Evolutionary conservation across 2,888 invertebrate genomes (phyloP).

Genomic region (Plebejus melissa): DNA sequence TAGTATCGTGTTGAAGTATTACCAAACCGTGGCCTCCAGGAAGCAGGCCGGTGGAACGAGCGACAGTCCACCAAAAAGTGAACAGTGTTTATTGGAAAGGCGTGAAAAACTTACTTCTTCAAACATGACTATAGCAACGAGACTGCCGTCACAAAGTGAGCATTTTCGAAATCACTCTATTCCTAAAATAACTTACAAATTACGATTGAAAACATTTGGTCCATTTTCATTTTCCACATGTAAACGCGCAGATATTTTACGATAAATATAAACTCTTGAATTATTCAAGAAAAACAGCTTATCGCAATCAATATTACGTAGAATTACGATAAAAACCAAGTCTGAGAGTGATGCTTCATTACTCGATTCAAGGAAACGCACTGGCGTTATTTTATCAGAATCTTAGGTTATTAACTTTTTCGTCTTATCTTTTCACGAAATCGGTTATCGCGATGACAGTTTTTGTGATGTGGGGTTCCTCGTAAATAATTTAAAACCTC

Average conservation of each 20-base stretch:
- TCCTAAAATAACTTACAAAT: neutral
- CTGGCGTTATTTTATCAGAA: constrained; percentile 6
- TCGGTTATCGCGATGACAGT: neutral
- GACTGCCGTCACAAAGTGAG: constrained; percentile 65
- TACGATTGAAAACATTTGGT: neutral
- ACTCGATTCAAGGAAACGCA: constrained; percentile 2
- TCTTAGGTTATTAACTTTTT: constrained; percentile 10
- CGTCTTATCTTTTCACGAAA: constrained; percentile 6
- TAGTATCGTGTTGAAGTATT: constrained; percentile 34
- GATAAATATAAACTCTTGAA: neutral
- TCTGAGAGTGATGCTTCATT: constrained; percentile 3
- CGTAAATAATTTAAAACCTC: no score
- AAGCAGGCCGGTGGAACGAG: constrained; percentile 48
- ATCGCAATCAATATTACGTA: neutral
- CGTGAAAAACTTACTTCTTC: constrained; percentile 51
- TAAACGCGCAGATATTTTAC: neutral
- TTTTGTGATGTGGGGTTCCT: neutral
- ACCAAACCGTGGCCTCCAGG: constrained; percentile 55
- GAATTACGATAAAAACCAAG: constrained; percentile 5
- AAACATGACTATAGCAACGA: constrained; percentile 67
- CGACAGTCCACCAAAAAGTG: constrained; percentile 46
- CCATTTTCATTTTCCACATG: neutral
- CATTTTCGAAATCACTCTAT: constrained; percentile 9
- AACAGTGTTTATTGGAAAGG: constrained; percentile 54
- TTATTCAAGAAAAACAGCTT: constrained; percentile 9